A percentile compares a stretch with the other conserved stretches of the same genome.
phyloP scores from a whole-genome alignment of 92 coral and sea anemone genomes.

The Muricea muricata region DNA sequence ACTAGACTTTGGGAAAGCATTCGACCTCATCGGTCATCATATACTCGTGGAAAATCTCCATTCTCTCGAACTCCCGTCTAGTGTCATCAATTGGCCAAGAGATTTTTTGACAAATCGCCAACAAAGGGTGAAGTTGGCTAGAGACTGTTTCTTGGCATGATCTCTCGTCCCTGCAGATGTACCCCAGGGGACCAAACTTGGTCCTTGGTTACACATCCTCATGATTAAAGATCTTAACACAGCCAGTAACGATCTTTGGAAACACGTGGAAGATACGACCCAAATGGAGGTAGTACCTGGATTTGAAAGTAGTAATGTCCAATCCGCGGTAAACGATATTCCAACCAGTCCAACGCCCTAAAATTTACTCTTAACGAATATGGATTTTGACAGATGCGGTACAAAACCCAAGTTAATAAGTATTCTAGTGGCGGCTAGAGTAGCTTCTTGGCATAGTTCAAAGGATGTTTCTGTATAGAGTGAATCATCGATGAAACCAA shows the following conservation, averaged over 20 bases:
- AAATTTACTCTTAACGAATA: conserved; percentile 21
- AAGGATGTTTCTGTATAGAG: too few relatives aligned
- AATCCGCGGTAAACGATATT: background rate
- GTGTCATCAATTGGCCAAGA: too few relatives aligned
- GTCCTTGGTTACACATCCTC: background rate
- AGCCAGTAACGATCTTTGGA: background rate
- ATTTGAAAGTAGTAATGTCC: background rate
- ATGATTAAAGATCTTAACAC: conserved; percentile 17
- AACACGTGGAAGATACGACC: conserved; percentile 13
- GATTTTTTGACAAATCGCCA: too few relatives aligned
- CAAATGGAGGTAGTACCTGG: background rate
- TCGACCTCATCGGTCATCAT: too few relatives aligned
- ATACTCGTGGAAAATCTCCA: too few relatives aligned
- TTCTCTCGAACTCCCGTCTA: too few relatives aligned
- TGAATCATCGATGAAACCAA: too few relatives aligned
- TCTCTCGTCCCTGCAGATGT: background rate
- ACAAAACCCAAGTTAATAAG: too few relatives aligned
- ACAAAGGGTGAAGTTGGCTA: background rate
- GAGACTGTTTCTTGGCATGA: conserved; percentile 6
- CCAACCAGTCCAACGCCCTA: background rate
- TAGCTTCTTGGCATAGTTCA: too few relatives aligned
- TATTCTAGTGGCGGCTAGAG: too few relatives aligned
- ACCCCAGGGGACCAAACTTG: conserved; percentile 24
- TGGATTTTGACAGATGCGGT: too few relatives aligned
- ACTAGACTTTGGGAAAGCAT: too few relatives aligned